A percentile compares a stretch with the other conserved stretches of the same genome.
These are phyloP conservation scores for Aphelenchoides avenae DNA, from an alignment of 1,140 invertebrate species.

Conservation along the genomic window DNA sequence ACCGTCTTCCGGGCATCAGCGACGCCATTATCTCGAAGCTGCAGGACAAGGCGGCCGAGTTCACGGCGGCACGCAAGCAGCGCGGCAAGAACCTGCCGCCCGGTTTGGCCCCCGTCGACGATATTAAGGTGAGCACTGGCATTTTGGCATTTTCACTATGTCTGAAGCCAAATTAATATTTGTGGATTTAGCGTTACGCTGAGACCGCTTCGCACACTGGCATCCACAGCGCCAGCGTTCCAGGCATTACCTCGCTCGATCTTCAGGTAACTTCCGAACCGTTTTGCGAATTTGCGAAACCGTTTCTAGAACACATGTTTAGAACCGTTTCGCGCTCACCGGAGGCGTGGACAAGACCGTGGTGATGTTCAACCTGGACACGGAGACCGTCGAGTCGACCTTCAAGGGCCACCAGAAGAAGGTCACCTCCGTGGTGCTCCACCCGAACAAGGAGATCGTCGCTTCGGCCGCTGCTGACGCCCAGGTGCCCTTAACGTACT, in stretches of 20 bases:
- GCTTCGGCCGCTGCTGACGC: conserved; percentile 76
- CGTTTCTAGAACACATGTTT: too few relatives aligned
- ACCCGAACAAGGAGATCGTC: conserved; percentile 64
- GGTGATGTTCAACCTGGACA: conserved; percentile 95
- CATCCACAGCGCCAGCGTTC: conserved; percentile 90
- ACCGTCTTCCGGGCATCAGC: conserved; percentile 68
- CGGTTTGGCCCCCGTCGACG: conserved; percentile 78
- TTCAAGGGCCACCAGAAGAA: conserved; percentile 87
- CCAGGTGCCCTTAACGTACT: too few relatives aligned
- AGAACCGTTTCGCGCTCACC: conserved; percentile 63
- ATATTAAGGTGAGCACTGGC: too few relatives aligned
- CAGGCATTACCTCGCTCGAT: conserved; percentile 91
- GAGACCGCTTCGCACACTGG: conserved; percentile 64
- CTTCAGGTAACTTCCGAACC: conserved; percentile 61
- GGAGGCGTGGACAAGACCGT: conserved; percentile 97
- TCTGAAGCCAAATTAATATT: too few relatives aligned
- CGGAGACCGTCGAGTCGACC: conserved; percentile 89
- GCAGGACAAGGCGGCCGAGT: conserved; percentile 85
- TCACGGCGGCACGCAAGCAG: conserved; percentile 92
- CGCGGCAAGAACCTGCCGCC: conserved; percentile 89
- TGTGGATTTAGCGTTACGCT: too few relatives aligned
- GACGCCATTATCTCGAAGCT: conserved; percentile 66
- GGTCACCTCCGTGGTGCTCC: conserved; percentile 92
- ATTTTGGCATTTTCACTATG: too few relatives aligned
- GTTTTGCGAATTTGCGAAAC: too few relatives aligned